Base-by-base conservation (phyloP, 2,113 vertebrate genomes). In the Galeopterus variegatus region DNA sequence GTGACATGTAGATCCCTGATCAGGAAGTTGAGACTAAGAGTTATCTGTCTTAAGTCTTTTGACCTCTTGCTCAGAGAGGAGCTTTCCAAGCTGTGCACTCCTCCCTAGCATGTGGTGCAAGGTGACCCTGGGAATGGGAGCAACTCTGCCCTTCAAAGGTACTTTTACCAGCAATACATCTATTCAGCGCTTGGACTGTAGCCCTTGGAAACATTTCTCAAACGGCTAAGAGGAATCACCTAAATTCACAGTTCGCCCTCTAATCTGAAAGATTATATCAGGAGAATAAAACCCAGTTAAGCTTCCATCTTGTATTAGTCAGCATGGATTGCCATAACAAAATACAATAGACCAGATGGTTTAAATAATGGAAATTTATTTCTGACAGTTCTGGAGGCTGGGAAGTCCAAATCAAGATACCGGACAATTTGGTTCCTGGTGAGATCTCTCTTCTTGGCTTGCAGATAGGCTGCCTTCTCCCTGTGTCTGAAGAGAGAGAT, bases 191-290 rank as follows among this genome's bases (percentile, higher is more conserved):
- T 88, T 70, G 84, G 36, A 50, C 10, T 8, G 17, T 23, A 67
- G 58, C 19, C 31, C 56, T 91, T 45, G 73, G 70, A 84, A 94
- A 84, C 70, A 52, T 41, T 75, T 96, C 87, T 48, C 58, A 96
- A 75, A 79, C 8, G 45, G 52, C 41, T 50, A 69, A 82, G 9
- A n/a, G 15, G 15, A 3, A 83, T 31, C 13, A 48, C 41, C 54
- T 79, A 86, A 90, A 89, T n/a, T 58, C 70, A 60, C 17, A 67
- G 28, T 17, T 18, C n/a, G 24, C 28, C 26, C 7, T 86, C 81
- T 64, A 64, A 67, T 70, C 69, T 93, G 33, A 70, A 96, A 70
- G n/a, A 54, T 60, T 79, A 19, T 50, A n/a, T 72, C 54, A n/a
- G 23, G 50, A 65, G 95, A 95, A 88, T 21, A 17, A 94, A 90